A percentile compares a stretch with the other conserved stretches of the same genome.
These are phyloP conservation scores for Epicauta chinensis DNA, from an alignment of 1,140 invertebrate species.

Conservation along the genomic window DNA sequence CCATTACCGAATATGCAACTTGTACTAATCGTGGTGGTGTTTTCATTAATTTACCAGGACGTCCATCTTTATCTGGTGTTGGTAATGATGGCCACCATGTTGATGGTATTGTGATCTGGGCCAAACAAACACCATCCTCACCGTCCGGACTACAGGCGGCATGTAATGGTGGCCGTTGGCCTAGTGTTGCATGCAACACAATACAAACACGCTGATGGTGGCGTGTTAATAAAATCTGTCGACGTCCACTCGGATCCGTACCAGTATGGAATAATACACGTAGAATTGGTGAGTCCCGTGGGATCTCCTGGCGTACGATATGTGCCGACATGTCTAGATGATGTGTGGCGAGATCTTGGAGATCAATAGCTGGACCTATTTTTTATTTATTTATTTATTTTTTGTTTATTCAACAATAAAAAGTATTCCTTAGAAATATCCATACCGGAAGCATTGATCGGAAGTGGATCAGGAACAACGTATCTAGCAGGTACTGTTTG, in stretches of 20 bases:
- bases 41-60: constrained; percentile 50
- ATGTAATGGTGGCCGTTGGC: constrained; percentile 52
- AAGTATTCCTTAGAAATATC: background rate
- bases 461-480: constrained; percentile 70
- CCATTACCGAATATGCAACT: constrained; percentile 76
- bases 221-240: constrained; percentile 46
- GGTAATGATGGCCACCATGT: constrained; percentile 79
- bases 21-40: constrained; percentile 64
- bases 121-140: constrained; percentile 83
- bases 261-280: constrained; percentile 86
- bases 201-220: constrained; percentile 64
- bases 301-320: constrained; percentile 74
- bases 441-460: constrained; percentile 37
- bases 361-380: constrained; percentile 47
- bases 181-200: constrained; percentile 63
- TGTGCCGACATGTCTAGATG: constrained; percentile 85
- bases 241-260: constrained; percentile 61
- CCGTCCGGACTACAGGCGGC: constrained; percentile 82
- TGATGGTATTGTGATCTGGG: constrained; percentile 73
- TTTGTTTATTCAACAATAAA: background rate
- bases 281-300: constrained; percentile 78
- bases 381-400: constrained; percentile 35
- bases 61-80: constrained; percentile 51
- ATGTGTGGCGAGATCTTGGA: constrained; percentile 62
- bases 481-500: constrained; percentile 88